Percentiles rank a stretch among this genome's conserved stretches.
These are phyloP conservation scores for Thalassarche chlororhynchos DNA, from an alignment of 2,113 vertebrate species.

Conservation along the genomic window DNA sequence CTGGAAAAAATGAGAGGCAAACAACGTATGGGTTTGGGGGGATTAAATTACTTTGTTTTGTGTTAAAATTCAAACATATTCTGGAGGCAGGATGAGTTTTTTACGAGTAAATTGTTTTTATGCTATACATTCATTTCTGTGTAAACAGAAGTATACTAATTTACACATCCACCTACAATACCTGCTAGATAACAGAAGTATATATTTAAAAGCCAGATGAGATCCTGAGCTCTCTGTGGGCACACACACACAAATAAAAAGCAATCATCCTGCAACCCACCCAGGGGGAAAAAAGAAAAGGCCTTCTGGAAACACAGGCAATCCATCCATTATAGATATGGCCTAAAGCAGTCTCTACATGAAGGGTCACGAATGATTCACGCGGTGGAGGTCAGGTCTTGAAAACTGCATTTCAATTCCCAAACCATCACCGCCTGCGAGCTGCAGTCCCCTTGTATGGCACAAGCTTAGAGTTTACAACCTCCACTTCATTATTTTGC, in stretches of 20 bases:
- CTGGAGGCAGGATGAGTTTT: constrained; percentile 42
- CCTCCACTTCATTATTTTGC: not conserved
- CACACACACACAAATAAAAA: not conserved
- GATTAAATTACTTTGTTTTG: constrained; percentile 62
- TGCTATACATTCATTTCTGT: constrained; percentile 34
- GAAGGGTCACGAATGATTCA: not conserved
- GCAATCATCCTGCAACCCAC: not conserved
- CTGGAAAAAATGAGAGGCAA: constrained; percentile 66
- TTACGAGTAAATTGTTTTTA: constrained; percentile 62
- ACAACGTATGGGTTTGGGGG: constrained; percentile 40
- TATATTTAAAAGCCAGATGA: constrained; percentile 20
- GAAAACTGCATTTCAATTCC: not conserved
- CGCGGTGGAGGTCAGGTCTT: not conserved
- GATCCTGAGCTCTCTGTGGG: not conserved
- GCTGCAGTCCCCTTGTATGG: not conserved
- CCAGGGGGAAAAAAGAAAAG: fast-evolving
- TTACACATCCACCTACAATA: constrained; percentile 64
- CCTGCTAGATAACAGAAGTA: constrained; percentile 40
- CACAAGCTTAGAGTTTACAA: not conserved
- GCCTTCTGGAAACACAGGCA: not conserved
- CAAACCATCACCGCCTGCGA: not conserved
- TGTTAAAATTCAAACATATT: constrained; percentile 54
- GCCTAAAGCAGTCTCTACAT: not conserved
- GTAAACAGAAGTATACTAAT: constrained; percentile 55
- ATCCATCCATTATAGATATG: not conserved